Percentiles rank a stretch among this genome's conserved stretches.
phyloP scores from a whole-genome alignment of 2,113 vertebrate genomes.

The Rhipidura dahli region DNA sequence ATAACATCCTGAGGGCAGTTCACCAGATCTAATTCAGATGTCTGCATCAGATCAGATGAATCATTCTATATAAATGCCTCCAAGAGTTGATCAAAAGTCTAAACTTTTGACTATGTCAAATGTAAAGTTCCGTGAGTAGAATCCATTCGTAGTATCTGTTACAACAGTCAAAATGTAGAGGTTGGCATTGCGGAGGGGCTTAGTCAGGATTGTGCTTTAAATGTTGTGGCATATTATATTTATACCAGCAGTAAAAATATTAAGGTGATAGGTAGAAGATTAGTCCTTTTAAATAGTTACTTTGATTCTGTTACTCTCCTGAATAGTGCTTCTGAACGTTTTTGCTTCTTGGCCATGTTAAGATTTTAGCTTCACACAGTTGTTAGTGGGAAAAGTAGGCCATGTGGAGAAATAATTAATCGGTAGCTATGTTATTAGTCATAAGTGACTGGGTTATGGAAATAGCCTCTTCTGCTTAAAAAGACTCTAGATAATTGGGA shows the following conservation, averaged over 20 bases:
- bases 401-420: neutral
- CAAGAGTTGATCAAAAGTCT: neutral
- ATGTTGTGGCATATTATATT: neutral
- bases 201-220: neutral
- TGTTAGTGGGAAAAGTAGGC: neutral
- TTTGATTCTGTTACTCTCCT: neutral
- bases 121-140: neutral
- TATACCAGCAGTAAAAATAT: neutral
- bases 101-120: neutral
- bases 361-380: neutral
- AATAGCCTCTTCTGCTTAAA: neutral
- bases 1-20: neutral
- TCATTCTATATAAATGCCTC: slow-evolving; percentile 4
- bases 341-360: neutral
- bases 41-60: neutral
- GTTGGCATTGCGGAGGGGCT: neutral
- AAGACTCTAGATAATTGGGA: neutral
- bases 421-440: neutral
- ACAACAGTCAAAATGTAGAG: neutral
- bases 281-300: neutral
- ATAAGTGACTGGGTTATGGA: neutral
- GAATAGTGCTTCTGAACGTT: neutral
- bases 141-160: neutral
- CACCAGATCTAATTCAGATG: neutral
- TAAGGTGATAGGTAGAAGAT: neutral